A percentile compares a stretch with the other conserved stretches of the same genome.
Evolutionary conservation across 64 coral and sea anemone genomes (phyloP).

Genomic region (Anthopleura sola): DNA sequence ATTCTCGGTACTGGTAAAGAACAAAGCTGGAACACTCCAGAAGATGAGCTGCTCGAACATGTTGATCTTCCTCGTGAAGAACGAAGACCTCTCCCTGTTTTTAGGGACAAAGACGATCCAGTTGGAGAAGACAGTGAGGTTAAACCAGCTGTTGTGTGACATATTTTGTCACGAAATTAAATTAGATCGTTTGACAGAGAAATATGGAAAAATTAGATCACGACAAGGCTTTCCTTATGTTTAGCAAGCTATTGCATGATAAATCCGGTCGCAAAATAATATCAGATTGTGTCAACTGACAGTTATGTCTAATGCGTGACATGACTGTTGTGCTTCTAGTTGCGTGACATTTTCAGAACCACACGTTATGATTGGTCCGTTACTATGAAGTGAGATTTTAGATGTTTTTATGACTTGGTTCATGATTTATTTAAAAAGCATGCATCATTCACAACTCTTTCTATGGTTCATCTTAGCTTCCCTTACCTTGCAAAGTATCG

Average conservation of each 20-base stretch:
- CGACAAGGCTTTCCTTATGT: no score
- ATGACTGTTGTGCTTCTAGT: no score
- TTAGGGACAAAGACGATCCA: not conserved
- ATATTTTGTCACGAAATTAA: not conserved
- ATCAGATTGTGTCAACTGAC: no score
- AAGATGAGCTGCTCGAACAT: conserved; percentile 39
- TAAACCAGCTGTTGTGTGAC: conserved; percentile 6
- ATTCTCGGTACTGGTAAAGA: conserved; percentile 52
- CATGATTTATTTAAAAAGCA: no score
- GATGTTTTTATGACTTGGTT: no score
- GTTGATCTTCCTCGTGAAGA: conserved; percentile 59
- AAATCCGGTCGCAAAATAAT: no score
- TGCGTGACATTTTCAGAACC: not conserved
- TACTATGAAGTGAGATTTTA: no score
- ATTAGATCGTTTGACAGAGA: not conserved
- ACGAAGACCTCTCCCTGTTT: conserved; percentile 34
- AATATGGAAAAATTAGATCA: not conserved
- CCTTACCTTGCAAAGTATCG: no score
- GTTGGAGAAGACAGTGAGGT: not conserved
- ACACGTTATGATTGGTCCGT: no score
- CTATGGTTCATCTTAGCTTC: no score
- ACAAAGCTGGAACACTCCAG: conserved; percentile 70
- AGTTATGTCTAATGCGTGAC: no score
- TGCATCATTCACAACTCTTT: no score
- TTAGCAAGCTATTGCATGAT: not conserved